Conservation (phyloP, 2,113 vertebrate species). For the Zosterops borbonicus region DNA sequence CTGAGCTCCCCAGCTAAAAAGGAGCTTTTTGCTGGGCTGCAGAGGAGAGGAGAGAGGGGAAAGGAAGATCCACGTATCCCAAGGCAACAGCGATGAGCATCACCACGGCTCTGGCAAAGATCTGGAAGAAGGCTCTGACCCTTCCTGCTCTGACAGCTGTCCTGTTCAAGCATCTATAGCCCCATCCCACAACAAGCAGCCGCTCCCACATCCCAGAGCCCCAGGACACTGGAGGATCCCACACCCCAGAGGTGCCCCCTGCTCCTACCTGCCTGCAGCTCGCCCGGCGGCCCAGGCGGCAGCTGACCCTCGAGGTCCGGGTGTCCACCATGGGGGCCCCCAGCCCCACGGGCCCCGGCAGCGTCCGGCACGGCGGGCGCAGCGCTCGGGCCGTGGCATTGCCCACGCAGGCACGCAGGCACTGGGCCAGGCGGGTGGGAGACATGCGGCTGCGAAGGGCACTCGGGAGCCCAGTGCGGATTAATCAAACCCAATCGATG, state of each 20-base stretch:
- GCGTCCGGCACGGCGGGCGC: background rate
- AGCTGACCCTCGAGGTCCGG: background rate
- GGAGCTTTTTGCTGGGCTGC: background rate
- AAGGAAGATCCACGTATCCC: background rate
- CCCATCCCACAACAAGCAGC: background rate
- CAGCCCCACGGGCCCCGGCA: background rate
- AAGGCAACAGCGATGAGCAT: background rate
- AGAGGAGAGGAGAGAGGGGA: background rate
- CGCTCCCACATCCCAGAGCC: fast-evolving
- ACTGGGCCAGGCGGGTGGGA: background rate
- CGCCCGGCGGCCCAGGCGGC: constrained; percentile 10
- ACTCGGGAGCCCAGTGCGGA: background rate
- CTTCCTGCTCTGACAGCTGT: background rate
- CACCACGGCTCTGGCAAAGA: background rate
- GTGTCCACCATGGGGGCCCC: constrained; percentile 7
- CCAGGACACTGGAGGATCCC: fast-evolving
- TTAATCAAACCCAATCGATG: constrained; percentile 66
- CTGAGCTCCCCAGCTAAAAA: background rate
- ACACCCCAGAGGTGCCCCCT: fast-evolving
- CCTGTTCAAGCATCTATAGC: background rate
- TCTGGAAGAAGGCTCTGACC: background rate
- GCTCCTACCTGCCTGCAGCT: constrained; percentile 62
- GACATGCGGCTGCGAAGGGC: constrained; percentile 55
- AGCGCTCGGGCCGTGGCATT: constrained; percentile 13
- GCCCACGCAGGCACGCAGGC: background rate